Percentiles rank a stretch among this genome's conserved stretches.
Conservation (phyloP, 2,797 vertebrate genomes). For the Phataginus tetradactyla region DNA sequence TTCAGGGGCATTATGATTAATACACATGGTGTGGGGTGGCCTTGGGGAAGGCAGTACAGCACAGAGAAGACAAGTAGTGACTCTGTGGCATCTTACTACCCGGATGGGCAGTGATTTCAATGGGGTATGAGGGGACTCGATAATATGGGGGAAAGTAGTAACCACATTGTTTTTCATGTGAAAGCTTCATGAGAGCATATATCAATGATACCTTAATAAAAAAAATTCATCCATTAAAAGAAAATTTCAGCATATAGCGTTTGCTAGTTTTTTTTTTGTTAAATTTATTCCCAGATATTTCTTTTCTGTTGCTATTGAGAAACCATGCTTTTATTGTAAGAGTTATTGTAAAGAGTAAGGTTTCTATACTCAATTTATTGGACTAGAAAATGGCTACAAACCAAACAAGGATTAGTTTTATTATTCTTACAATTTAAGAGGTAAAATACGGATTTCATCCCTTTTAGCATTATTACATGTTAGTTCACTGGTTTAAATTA, state of each 20-base stretch:
- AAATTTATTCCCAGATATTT: not conserved
- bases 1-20: no score
- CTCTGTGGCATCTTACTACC: no score
- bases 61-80: no score
- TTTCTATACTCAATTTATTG: constrained; percentile 42
- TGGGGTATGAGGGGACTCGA: no score
- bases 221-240: no score
- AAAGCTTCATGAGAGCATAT: no score
- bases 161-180: no score
- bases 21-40: no score
- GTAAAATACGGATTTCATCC: constrained; percentile 61
- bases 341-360: not conserved
- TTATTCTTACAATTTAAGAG: constrained; percentile 53
- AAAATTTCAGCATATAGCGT: not conserved
- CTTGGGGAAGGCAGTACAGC: no score
- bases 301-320: not conserved
- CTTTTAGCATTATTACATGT: constrained; percentile 44
- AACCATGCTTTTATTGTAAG: not conserved
- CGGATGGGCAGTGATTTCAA: no score
- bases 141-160: no score
- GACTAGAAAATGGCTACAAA: constrained; percentile 11
- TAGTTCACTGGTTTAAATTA: constrained; percentile 67
- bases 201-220: no score
- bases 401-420: constrained; percentile 33
- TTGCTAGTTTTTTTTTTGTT: not conserved